Evolutionary conservation across 2,888 invertebrate species (phyloP).

Genomic region (Agonopterix arenella): DNA sequence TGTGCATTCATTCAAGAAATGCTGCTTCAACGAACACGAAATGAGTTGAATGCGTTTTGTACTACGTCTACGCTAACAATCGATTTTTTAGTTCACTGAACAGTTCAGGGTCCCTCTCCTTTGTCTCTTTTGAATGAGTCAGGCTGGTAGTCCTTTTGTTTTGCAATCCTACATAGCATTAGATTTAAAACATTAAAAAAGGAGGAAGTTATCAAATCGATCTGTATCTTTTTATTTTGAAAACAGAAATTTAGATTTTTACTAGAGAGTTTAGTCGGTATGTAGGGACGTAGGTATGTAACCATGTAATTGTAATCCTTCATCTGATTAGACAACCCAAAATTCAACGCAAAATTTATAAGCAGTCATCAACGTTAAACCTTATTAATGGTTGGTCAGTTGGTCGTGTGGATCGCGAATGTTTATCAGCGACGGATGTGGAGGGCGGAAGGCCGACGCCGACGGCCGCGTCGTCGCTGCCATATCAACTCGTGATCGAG

Average conservation of each 20-base stretch:
- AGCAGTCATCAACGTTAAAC: too few species aligned
- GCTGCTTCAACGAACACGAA: conserved; percentile 3
- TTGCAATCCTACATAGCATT: background rate
- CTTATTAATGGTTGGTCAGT: conserved; percentile 12
- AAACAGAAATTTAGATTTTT: too few species aligned
- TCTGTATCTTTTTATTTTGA: too few species aligned
- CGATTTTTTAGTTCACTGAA: conserved; percentile 23
- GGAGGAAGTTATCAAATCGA: too few species aligned
- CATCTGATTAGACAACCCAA: too few species aligned
- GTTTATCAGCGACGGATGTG: conserved; percentile 63
- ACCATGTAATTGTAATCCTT: too few species aligned
- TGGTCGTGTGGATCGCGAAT: conserved; percentile 36
- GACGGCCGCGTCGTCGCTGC: conserved; percentile 18
- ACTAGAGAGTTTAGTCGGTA: too few species aligned
- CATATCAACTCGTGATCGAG: conserved; percentile 19
- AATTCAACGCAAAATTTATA: too few species aligned
- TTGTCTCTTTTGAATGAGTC: conserved; percentile 2
- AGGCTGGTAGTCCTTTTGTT: conserved; percentile 4
- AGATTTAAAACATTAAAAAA: too few species aligned
- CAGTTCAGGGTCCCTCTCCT: conserved; percentile 14
- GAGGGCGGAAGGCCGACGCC: conserved; percentile 51
- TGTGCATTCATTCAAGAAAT: background rate
- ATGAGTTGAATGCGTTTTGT: conserved; percentile 8
- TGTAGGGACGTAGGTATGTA: too few species aligned
- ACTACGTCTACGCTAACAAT: conserved; percentile 1